These are phyloP conservation scores for Andrena flavipes DNA, from an alignment of 2,888 invertebrate genomes.

Conservation along the genomic window DNA sequence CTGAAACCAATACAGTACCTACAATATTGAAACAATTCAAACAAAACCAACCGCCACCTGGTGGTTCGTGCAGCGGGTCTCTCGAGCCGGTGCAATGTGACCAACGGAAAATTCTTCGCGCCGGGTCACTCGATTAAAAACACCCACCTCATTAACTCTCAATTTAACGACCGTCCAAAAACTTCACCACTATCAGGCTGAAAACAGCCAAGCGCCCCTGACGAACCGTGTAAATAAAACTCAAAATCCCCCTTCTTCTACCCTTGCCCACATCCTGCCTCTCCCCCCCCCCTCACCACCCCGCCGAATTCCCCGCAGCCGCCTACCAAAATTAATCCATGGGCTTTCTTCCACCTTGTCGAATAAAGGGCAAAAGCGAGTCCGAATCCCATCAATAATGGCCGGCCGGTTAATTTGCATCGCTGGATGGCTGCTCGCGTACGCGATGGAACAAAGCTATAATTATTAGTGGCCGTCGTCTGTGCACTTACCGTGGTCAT, in stretches of 20 bases:
- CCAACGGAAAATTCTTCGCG: background rate
- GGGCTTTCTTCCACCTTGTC: constrained; percentile 38
- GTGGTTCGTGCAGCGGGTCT: no score
- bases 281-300: no score
- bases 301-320: background rate
- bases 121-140: background rate
- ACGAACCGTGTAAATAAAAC: constrained; percentile 21
- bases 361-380: constrained; percentile 39
- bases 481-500: constrained; percentile 78
- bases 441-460: constrained; percentile 80
- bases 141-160: background rate
- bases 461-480: constrained; percentile 84
- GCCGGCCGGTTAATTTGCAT: constrained; percentile 75
- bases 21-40: no score
- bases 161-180: constrained; percentile 1
- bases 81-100: background rate
- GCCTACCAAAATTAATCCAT: constrained; percentile 34
- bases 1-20: no score
- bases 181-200: background rate
- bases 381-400: constrained; percentile 52
- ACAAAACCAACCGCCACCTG: no score
- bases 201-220: background rate
- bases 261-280: no score
- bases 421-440: constrained; percentile 71
- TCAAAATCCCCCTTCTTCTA: constrained; percentile 5